Conservation (phyloP, 1,140 invertebrate genomes). For the Charaxes varanes region DNA sequence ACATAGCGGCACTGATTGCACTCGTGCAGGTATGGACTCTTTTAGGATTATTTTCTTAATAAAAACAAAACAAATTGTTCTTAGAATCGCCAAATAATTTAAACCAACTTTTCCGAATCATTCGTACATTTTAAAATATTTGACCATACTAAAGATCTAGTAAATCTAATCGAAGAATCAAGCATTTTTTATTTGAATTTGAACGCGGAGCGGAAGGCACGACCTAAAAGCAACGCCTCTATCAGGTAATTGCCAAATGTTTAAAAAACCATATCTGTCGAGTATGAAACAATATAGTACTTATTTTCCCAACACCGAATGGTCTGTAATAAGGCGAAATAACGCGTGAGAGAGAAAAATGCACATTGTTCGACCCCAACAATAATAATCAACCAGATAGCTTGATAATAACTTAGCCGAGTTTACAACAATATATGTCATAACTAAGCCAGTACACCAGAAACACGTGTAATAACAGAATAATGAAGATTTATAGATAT, state of each 20-base stretch:
- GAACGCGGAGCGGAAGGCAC: no score
- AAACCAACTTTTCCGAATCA: no score
- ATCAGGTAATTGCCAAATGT: no score
- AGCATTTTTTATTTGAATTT: no score
- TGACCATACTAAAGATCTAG: no score
- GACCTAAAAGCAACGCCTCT: no score
- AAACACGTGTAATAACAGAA: constrained; percentile 17
- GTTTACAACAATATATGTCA: constrained; percentile 19
- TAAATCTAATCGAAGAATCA: no score
- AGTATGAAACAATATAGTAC: constrained; percentile 18
- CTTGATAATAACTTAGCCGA: constrained; percentile 16
- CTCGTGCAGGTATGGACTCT: constrained; percentile 59
- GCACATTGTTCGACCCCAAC: constrained; percentile 27
- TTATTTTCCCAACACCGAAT: constrained; percentile 32
- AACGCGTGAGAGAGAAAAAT: constrained; percentile 40
- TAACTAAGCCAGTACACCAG: constrained; percentile 19
- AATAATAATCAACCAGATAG: constrained; percentile 33
- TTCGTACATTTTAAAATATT: no score
- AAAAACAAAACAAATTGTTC: no score
- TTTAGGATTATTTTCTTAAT: neutral
- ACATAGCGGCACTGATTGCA: constrained; percentile 68
- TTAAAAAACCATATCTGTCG: constrained; percentile 7
- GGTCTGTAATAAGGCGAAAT: constrained; percentile 29
- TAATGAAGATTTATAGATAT: constrained; percentile 15
- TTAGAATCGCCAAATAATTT: no score